These are phyloP conservation scores for Burhinus bistriatus DNA, from an alignment of 2,113 vertebrate genomes.

Conservation along the genomic window DNA sequence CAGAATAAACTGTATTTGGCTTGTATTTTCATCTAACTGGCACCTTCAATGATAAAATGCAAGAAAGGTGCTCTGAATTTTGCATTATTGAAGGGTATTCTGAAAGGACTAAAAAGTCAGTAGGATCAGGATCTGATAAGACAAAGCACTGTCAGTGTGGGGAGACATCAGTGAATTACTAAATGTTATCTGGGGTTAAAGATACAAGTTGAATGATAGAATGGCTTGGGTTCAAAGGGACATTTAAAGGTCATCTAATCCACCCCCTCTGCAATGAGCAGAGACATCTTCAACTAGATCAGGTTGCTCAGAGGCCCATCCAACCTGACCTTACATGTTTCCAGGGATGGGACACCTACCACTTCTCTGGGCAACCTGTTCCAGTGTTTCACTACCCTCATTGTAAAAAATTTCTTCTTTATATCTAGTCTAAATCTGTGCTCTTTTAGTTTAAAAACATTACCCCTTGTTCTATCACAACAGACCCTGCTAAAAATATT, in stretches of 20 bases:
- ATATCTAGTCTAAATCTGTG: neutral
- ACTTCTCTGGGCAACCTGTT: neutral
- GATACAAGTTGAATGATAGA: neutral
- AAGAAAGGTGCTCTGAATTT: neutral
- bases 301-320: neutral
- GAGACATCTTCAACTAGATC: neutral
- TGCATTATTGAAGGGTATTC: neutral
- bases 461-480: no score
- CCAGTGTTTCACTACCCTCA: neutral
- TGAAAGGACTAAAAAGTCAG: neutral
- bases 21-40: neutral
- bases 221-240: neutral
- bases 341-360: no score
- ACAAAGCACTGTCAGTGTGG: neutral
- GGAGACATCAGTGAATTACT: neutral
- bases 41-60: neutral
- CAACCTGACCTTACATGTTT: neutral
- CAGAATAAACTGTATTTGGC: neutral
- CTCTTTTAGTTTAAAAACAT: neutral
- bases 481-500: neutral
- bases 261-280: neutral
- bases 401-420: neutral
- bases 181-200: neutral
- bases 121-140: neutral
- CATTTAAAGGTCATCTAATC: neutral